Conservation (phyloP, 2,797 vertebrate genomes). For the Acomys russatus region DNA sequence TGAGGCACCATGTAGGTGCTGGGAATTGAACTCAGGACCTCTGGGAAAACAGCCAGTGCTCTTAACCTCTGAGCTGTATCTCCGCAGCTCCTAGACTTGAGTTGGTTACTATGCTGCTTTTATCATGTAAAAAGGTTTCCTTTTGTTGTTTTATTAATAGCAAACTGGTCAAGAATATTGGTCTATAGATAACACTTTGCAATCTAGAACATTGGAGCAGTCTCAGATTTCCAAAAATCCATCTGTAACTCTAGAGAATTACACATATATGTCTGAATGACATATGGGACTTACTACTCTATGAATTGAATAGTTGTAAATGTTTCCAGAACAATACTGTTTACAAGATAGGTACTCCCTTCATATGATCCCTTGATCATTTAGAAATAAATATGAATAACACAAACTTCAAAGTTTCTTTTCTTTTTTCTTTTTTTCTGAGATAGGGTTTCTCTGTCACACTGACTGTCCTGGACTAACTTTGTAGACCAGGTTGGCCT, state of each 20-base stretch:
- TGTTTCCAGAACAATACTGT: not conserved
- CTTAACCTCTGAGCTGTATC: too few relatives aligned
- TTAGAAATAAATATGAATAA: not conserved
- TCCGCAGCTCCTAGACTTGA: not conserved
- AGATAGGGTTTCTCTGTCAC: not conserved
- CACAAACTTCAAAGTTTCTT: slow-evolving; percentile 34
- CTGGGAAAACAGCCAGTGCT: too few relatives aligned
- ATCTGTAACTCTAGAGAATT: not conserved
- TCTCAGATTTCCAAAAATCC: slow-evolving; percentile 12
- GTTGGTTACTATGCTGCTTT: slow-evolving; percentile 6
- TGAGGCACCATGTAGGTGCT: too few relatives aligned
- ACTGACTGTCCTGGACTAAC: not conserved
- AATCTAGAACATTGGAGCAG: slow-evolving; percentile 14
- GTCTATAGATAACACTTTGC: slow-evolving; percentile 1
- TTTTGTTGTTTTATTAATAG: not conserved
- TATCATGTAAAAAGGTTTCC: slow-evolving; percentile 48
- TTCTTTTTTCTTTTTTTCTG: not conserved
- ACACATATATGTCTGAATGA: not conserved
- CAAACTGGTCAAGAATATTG: slow-evolving; percentile 17
- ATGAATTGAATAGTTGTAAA: slow-evolving; percentile 12
- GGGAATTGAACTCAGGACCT: too few relatives aligned
- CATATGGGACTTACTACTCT: slow-evolving; percentile 20
- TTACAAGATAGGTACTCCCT: not conserved
- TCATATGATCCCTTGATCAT: not conserved
- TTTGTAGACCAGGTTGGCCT: not conserved